A percentile compares a stretch with the other conserved stretches of the same genome.
Evolutionary conservation across 2,797 vertebrate species (phyloP).

Genomic region (Glossophaga mutica): DNA sequence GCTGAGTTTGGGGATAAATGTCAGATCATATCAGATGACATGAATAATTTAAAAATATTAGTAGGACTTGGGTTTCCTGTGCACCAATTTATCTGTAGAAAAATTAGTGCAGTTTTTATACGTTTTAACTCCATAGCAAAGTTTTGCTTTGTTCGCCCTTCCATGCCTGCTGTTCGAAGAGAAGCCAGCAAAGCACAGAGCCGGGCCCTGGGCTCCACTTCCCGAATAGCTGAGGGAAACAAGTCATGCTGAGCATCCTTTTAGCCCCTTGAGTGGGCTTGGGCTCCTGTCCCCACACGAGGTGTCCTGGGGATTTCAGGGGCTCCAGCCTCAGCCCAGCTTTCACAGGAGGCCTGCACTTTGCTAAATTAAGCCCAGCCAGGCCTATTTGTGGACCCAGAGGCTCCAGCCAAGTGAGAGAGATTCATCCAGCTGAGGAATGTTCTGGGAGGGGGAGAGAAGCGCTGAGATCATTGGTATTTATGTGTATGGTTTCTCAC

Average conservation of each 20-base stretch:
- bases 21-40: not conserved
- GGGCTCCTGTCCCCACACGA: not conserved
- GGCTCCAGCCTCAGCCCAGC: not conserved
- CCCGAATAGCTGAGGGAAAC: not conserved
- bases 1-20: not conserved
- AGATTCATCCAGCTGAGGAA: slow-evolving; percentile 36
- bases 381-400: slow-evolving; percentile 58
- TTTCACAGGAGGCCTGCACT: not conserved
- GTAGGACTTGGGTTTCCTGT: not conserved
- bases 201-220: not conserved
- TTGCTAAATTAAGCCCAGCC: slow-evolving; percentile 60
- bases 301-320: not conserved
- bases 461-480: slow-evolving; percentile 64
- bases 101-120: not conserved
- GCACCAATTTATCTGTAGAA: not conserved
- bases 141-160: not conserved
- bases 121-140: not conserved
- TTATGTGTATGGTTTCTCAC: slow-evolving; percentile 39
- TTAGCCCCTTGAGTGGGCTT: not conserved
- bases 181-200: not conserved
- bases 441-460: slow-evolving; percentile 40
- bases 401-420: slow-evolving; percentile 50
- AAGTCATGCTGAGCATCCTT: not conserved
- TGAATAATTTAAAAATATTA: not conserved
- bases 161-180: not conserved